These are phyloP conservation scores for Ellobium chinense DNA, from an alignment of 2,888 invertebrate genomes.

Conservation along the genomic window DNA sequence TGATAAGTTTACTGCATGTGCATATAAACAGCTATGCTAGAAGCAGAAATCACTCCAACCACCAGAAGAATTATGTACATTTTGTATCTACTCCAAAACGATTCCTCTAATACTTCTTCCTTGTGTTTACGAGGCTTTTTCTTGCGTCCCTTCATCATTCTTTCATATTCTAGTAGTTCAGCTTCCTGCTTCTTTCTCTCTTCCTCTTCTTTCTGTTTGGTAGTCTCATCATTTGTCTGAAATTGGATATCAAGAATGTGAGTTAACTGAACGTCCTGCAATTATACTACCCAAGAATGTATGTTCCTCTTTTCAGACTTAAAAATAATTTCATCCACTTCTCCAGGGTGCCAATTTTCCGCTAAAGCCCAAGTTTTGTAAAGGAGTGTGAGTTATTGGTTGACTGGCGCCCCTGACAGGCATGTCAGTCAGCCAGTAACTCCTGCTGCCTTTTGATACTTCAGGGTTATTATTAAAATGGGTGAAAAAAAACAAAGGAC, in stretches of 20 bases:
- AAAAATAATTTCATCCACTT: too few relatives aligned
- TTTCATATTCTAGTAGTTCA: slow-evolving; percentile 76
- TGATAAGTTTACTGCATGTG: background rate
- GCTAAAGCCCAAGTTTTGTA: too few relatives aligned
- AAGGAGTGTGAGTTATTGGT: too few relatives aligned
- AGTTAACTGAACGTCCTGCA: too few relatives aligned
- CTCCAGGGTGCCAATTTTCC: too few relatives aligned
- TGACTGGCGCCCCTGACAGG: too few relatives aligned
- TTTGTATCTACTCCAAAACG: slow-evolving; percentile 59
- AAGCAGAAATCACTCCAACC: slow-evolving; percentile 6
- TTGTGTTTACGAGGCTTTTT: slow-evolving; percentile 64
- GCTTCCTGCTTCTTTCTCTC: slow-evolving; percentile 68
- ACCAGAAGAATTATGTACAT: slow-evolving; percentile 34
- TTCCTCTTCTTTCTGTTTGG: slow-evolving; percentile 66
- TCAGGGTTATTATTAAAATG: too few relatives aligned
- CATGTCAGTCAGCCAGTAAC: too few relatives aligned
- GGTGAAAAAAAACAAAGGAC: too few relatives aligned
- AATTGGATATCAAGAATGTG: slow-evolving; percentile 2
- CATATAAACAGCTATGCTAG: background rate
- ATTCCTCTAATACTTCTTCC: slow-evolving; percentile 57
- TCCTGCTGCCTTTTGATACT: too few relatives aligned
- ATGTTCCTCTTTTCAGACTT: too few relatives aligned
- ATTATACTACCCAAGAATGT: too few relatives aligned
- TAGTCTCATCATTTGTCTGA: slow-evolving; percentile 69
- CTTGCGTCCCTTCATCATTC: slow-evolving; percentile 73